A percentile compares a stretch with the other conserved stretches of the same genome.
Evolutionary conservation across 2,888 invertebrate genomes (phyloP).

Genomic region (Drosophila mercatorum): DNA sequence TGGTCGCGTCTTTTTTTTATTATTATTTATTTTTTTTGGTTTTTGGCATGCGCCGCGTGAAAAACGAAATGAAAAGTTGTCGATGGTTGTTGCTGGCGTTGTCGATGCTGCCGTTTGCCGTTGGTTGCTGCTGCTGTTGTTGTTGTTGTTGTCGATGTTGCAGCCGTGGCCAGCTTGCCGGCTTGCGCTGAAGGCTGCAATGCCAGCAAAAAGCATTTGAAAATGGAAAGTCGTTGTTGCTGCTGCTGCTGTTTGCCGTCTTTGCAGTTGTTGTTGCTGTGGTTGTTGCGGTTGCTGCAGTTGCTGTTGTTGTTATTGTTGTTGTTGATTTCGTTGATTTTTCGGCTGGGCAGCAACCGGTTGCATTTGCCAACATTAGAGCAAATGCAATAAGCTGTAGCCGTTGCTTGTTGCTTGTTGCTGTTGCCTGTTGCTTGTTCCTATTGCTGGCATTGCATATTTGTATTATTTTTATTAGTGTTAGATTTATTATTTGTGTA

Average conservation of each 20-base stretch:
- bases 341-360: conserved; percentile 71
- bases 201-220: conserved; percentile 74
- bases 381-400: conserved; percentile 49
- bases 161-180: conserved; percentile 32
- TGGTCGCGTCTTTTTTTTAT: conserved; percentile 27
- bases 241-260: conserved; percentile 33
- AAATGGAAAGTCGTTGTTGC: conserved; percentile 74
- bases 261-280: conserved; percentile 9
- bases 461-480: conserved; percentile 69
- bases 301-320: conserved; percentile 19
- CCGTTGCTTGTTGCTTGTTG: conserved; percentile 12
- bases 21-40: conserved; percentile 24
- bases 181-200: conserved; percentile 55
- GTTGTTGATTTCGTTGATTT: conserved; percentile 41
- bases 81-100: conserved; percentile 63
- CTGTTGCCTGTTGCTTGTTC: conserved; percentile 1
- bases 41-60: conserved; percentile 57
- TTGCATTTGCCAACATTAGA: conserved; percentile 58
- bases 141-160: conserved; percentile 34
- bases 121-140: conserved; percentile 29
- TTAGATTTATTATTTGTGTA: conserved; percentile 71
- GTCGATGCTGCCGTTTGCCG: conserved; percentile 15
- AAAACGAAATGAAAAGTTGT: conserved; percentile 69
- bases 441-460: conserved; percentile 46
- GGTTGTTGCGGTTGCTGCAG: neutral